A percentile compares a stretch with the other conserved stretches of the same genome.
phyloP scores from a whole-genome alignment of 2,888 invertebrate genomes.

The Pyrochroa serraticornis region DNA sequence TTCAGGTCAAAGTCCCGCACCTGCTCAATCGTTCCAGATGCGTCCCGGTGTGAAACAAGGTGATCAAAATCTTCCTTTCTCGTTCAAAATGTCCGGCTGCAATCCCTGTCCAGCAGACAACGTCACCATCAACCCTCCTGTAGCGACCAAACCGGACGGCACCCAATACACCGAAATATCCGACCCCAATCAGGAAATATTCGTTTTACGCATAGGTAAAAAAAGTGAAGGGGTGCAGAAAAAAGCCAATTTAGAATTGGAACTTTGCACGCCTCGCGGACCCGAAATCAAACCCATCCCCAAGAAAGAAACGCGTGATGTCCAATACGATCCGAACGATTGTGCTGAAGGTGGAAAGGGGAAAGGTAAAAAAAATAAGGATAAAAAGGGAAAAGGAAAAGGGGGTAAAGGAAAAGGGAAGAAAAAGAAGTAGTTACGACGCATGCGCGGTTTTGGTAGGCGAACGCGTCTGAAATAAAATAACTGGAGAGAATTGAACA shows the following conservation, averaged over 20 bases:
- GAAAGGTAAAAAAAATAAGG: conserved; percentile 31
- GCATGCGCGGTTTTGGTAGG: too few relatives aligned
- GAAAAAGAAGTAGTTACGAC: conserved; percentile 22
- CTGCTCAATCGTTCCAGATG: conserved; percentile 39
- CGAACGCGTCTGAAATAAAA: too few relatives aligned
- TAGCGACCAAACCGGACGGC: conserved; percentile 61
- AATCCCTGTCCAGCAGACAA: conserved; percentile 41
- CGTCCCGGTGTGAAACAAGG: conserved; percentile 43
- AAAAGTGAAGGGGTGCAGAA: conserved; percentile 71
- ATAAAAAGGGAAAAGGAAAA: conserved; percentile 35
- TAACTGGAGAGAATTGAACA: too few relatives aligned
- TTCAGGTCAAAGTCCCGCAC: neutral
- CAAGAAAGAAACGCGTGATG: conserved; percentile 68
- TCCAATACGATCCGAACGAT: conserved; percentile 69
- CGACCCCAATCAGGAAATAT: conserved; percentile 74
- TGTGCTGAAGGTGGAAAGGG: conserved; percentile 28
- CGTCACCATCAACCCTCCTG: conserved; percentile 57
- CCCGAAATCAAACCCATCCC: conserved; percentile 65
- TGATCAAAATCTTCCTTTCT: conserved; percentile 46
- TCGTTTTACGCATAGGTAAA: conserved; percentile 75
- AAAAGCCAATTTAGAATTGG: conserved; percentile 73
- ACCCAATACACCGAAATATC: conserved; percentile 64
- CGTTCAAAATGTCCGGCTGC: conserved; percentile 42
- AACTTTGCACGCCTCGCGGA: conserved; percentile 74
- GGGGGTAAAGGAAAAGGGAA: conserved; percentile 35